Base-by-base conservation (phyloP, 1,140 invertebrate species). In the Mactra quadrangularis region DNA sequence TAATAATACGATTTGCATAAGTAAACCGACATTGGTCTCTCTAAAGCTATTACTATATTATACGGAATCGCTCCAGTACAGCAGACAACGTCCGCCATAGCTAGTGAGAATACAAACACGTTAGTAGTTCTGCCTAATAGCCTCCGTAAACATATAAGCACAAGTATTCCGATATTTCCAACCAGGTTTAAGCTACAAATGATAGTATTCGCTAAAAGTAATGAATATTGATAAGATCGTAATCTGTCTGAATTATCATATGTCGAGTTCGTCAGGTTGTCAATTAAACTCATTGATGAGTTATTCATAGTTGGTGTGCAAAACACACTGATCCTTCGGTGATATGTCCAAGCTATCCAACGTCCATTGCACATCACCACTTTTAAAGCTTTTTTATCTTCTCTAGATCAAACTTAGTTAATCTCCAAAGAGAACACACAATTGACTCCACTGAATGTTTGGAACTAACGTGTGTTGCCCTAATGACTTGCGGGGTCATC, bases 1-100 rank as follows among this genome's bases (percentile, higher is more conserved):
- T 83, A 83, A 41, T 55, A 71, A 38, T 83, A 76, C 9, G 57
- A 47, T 68, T 83, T 83, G 31, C 81, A 83, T 35, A 83, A 27
- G 59, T 76, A 83, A 0, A 76, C 71, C 19, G 78, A 82, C 78
- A 82, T 82, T 11, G n/a, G 17, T 52, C 31, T 71, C 2, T 71
- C 78, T 22, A 71, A 41, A 6, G 64, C 62, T 31, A 83, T 19
- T 29, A 66, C 38, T 15, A 74, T 17, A 59, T 83, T 68, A 17
- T 68, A 75, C 9, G 81, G 81, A 7, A 83, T 75, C 1, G 71
- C 71, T 15, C 59, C 81, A 11, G 22, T 35, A 19, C 70, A 53
- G 22, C 71, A 66, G 17, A 83, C 31, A 1, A 71, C 29, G 19
- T 83, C 81, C 13, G 81, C 71, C 72, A 83, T 83, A n/a, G 81